Evolutionary conservation across 1,140 invertebrate species (phyloP), one percentile per base, ranked within the genome.

Genomic region (Lasioglossum baleicum): DNA sequence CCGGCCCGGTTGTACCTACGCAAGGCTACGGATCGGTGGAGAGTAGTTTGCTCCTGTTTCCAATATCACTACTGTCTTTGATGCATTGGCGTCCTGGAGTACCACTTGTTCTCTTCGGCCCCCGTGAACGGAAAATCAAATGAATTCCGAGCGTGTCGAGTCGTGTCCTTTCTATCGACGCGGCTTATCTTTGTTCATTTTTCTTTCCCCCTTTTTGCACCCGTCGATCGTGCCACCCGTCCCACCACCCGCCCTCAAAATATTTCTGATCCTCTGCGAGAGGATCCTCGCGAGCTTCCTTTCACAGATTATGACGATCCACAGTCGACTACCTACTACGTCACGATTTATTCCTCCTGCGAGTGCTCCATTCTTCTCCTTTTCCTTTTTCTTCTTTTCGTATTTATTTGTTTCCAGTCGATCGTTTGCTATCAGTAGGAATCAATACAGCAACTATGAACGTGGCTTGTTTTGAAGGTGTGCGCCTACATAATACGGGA

Each of bases 61-160:
- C 88, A 88, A 89, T 89, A 85, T 85, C 83, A 87, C 86, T 83
- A 81, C 81, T 80, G 82, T 82, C 84, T 86, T 89, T 90, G 87
- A 89, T 88, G 81, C 84, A 89, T 90, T 67, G 84, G 53, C 77
- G 72, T 82, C 81, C 75, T 68, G 69, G 81, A 88, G 81, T 83
- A 84, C 76, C 81, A 83, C 87, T 89, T 88, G 84, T 89, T 86
- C 81, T 78, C 66, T 48, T 69, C 74, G 83, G 75, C 70, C 73
- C 35, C 77, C 75, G 67, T 71, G 66, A 82, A 84, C 80, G 74
- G 56, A 76, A 82, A 82, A 76, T 60, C 73, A 75, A 85, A 85
- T 78, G 67, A 73, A 84, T 85, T 85, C 83, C 80, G 58, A 84
- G 44, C 61, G 44, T 71, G 71, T 85, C 65, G 68, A 44, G 13